Base-by-base conservation (phyloP, 2,888 invertebrate genomes). In the Lumbricus terrestris region DNA sequence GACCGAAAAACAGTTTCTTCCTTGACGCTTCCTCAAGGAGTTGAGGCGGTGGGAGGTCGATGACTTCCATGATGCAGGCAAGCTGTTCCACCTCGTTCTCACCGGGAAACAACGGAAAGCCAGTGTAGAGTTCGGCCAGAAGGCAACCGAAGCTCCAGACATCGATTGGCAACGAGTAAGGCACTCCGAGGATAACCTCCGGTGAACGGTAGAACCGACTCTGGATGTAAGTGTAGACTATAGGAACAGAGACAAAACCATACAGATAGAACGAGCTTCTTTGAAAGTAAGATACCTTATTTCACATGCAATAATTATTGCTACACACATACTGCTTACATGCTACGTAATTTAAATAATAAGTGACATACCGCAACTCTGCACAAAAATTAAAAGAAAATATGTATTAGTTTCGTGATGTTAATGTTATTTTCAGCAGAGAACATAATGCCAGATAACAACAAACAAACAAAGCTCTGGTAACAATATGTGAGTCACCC, bases 61-160 rank as follows among this genome's bases (percentile, higher is more conserved):
- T 96, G 90, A 98, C 96, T 96, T 99, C 98, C 98, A 99, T 98
- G 93, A 98, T 97, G 95, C 98, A 98, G 90, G 98, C 98, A 92
- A 99, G 96, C 95, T 99, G 98, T 94, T 98, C 98, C 91, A 98
- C 97, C 96, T 99, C 98, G 95, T 98, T 98, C 96, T 98, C 98
- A 1, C 98, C 98, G 38, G 98, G 98, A 95, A 98, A 98, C 91
- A 99, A 96, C 0, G 98, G 98, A 95, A 97, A 98, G 88, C 98
- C 95, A 18, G 98, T 98, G 95, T 98, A 98, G 90, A 99, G 96
- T 96, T 99, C 98, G 88, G 98, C 98, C 93, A 98, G 96, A 94
- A 99, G 98, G 95, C 98, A 99, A 85, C 98, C 98, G 95, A 99
- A 96, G 95, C 98, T 98, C 98, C 98, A 99, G 98, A 99, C 98